Evolutionary conservation across 2,888 invertebrate genomes (phyloP).

Genomic region (Dorcus parallelipipedus): DNA sequence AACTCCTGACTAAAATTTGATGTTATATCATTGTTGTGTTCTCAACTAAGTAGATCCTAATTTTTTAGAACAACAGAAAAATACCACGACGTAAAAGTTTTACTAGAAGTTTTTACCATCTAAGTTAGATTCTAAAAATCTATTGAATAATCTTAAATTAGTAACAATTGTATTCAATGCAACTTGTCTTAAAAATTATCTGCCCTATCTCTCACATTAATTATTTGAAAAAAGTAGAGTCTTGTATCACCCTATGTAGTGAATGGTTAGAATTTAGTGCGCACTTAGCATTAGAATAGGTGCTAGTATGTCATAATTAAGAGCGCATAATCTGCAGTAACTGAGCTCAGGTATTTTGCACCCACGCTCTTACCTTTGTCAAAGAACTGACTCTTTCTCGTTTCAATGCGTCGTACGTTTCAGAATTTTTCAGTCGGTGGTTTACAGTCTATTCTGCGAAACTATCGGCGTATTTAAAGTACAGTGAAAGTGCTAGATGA

Average conservation of each 20-base stretch:
- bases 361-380: slow-evolving; percentile 4
- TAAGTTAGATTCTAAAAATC: too few species aligned
- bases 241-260: slow-evolving; percentile 9
- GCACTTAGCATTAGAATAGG: slow-evolving; percentile 18
- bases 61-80: too few species aligned
- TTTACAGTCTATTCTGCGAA: slow-evolving; percentile 13
- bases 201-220: too few species aligned
- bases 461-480: not conserved
- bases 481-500: too few species aligned
- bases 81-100: too few species aligned
- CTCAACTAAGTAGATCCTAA: too few species aligned
- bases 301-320: slow-evolving; percentile 23
- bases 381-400: slow-evolving; percentile 11
- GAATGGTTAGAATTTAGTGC: slow-evolving; percentile 14
- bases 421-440: slow-evolving; percentile 7
- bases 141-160: too few species aligned
- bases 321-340: slow-evolving; percentile 8
- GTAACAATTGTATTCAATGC: too few species aligned
- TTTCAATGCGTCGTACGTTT: slow-evolving; percentile 16
- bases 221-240: not conserved
- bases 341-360: slow-evolving; percentile 1
- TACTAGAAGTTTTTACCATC: too few species aligned
- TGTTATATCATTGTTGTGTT: too few species aligned
- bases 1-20: too few species aligned
- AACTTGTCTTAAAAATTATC: too few species aligned